Evolutionary conservation across 2,888 invertebrate species (phyloP), one percentile per base, ranked within the genome.

Genomic region (Oegoconia quadripuncta): DNA sequence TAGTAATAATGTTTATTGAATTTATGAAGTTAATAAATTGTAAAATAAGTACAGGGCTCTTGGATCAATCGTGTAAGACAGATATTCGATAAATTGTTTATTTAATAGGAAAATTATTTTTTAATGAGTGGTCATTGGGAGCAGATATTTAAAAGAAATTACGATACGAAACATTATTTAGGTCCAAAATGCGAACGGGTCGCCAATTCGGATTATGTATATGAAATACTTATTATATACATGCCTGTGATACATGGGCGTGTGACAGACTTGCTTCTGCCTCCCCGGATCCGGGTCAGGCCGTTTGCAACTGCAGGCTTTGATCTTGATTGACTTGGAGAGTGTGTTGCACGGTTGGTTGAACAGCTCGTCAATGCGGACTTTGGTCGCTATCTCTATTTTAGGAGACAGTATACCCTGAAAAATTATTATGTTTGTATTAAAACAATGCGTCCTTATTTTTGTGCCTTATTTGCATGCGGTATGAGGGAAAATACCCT

Each of bases 391-490:
- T 39, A 93, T 81, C 73, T 93, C 92, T 40, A 93, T 90, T 80
- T 93, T 93, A 0, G 93, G 93, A 1, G 92, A 89, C 30, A 93
- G 77, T 28, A 92, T 92, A 32, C 93, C 93, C 92, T 92, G 55
- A 7, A 68, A 33, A 5, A 13, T 4, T 2, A 11, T 6, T n/a
- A 27, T 3, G n/a, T n/a, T n/a, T n/a, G n/a, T n/a, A n/a, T n/a
- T n/a, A n/a, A n/a, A n/a, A n/a, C n/a, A n/a, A n/a, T n/a, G n/a
- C n/a, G n/a, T n/a, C n/a, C n/a, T 20, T 6, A 6, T 20, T 20
- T 20, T 20, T 20, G 20, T 20, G 20, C 20, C 7, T 20, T 7
- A 6, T 20, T 20, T 20, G n/a, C n/a, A n/a, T n/a, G n/a, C n/a
- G n/a, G n/a, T n/a, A n/a, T n/a, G n/a, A n/a, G n/a, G n/a, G n/a